phyloP scores from a whole-genome alignment of 2,797 vertebrate genomes.

The Tragopan temminckii region DNA sequence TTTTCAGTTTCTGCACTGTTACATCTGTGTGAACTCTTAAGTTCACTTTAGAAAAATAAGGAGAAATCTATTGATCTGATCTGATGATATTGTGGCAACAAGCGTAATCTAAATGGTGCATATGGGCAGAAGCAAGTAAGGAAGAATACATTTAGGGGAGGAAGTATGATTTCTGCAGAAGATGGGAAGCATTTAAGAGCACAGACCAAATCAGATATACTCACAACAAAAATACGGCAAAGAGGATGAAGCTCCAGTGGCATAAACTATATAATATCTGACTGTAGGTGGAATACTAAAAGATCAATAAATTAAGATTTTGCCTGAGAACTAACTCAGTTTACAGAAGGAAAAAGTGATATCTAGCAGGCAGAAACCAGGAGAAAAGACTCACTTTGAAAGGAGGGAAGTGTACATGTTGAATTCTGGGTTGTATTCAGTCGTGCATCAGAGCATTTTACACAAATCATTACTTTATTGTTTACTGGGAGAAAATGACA shows the following conservation, averaged over 20 bases:
- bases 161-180: not conserved
- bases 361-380: not conserved
- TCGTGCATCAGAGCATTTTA: not conserved
- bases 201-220: constrained; percentile 11
- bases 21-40: constrained; percentile 2
- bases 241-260: not conserved
- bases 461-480: not conserved
- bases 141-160: not conserved
- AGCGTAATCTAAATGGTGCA: not conserved
- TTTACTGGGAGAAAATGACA: not conserved
- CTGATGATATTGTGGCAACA: constrained; percentile 4
- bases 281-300: not conserved
- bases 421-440: not conserved
- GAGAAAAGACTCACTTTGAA: not conserved
- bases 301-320: not conserved
- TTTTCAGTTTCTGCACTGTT: not conserved
- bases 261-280: not conserved
- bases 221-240: not conserved
- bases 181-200: constrained; percentile 1
- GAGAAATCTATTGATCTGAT: not conserved
- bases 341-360: not conserved
- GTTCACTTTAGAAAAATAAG: not conserved
- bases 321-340: not conserved
- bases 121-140: not conserved
- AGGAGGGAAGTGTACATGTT: not conserved